Evolutionary conservation across 2,888 invertebrate genomes (phyloP), one percentile per base, ranked within the genome.

Genomic region (Ommatoiulus sabulosus): DNA sequence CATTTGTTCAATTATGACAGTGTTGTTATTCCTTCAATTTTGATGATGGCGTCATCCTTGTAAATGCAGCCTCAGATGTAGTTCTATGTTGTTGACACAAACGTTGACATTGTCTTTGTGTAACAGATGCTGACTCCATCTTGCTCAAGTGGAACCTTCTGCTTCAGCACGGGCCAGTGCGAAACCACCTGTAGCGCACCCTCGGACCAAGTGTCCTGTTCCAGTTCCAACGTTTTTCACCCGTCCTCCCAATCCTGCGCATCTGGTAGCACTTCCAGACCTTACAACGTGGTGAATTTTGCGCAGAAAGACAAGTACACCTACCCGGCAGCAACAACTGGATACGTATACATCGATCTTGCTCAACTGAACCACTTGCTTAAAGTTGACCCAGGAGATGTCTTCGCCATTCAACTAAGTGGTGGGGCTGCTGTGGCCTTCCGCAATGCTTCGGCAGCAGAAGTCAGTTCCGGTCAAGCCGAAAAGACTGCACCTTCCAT

Each of bases 111-210:
- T 35, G 35, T 35, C 35, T 35, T 35, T 35, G 35, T 35, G 35
- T 35, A 35, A 35, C 35, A 89, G 89, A 80, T 87, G 0, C 1
- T 89, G 80, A 17, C 63, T 17, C 89, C 89, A 84, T 46, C 87
- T 12, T 89, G 89, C 35, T 24, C 89, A n/a, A 89, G 80, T 35
- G 89, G 89, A n/a, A 17, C 43, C 24, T 89, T 87, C 44, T 89
- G 89, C 43, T 87, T 20, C 84, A 52, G 87, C 35, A 89, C 87
- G 17, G 44, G 48, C 12, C 44, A 80, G 7, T 89, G 89, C 44
- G 86, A 85, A 57, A 86, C 24, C 43, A n/a, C 88, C 24, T 88
- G 88, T 43, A 44, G 86, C 43, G 52, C 48, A 8, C 20, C 24
- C 15, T 35, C 88, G n/a, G 72, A 72, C 20, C 44, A 87, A 35